Evolutionary conservation across 2,888 invertebrate genomes (phyloP).

Genomic region (Aspidiotus rigidus): DNA sequence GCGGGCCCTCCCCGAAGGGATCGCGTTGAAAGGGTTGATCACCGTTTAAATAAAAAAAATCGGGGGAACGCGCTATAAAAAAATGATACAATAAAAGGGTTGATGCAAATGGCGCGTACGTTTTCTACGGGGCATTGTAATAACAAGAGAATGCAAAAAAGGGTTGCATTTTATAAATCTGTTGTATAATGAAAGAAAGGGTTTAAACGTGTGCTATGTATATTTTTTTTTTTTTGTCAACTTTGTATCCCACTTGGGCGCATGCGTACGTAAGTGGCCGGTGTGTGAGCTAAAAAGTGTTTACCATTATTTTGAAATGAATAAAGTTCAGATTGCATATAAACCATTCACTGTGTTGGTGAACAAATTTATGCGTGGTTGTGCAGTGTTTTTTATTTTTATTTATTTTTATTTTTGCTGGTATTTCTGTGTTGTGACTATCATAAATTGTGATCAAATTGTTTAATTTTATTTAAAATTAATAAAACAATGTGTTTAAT

Average conservation of each 20-base stretch:
- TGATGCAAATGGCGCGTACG: conserved; percentile 25
- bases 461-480: neutral
- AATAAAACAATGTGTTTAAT: neutral
- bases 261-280: conserved; percentile 22
- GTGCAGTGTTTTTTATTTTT: too few relatives aligned
- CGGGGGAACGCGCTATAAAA: conserved; percentile 23
- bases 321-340: neutral
- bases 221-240: conserved; percentile 12
- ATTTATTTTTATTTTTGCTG: neutral
- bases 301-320: neutral
- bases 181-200: conserved; percentile 12
- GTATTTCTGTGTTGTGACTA: neutral
- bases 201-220: conserved; percentile 21
- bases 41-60: neutral
- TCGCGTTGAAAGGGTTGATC: neutral
- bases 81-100: conserved; percentile 22
- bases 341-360: neutral
- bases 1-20: neutral
- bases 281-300: neutral
- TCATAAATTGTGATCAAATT: neutral
- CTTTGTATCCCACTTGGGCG: conserved; percentile 15
- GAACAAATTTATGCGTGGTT: neutral
- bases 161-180: conserved; percentile 24
- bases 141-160: conserved; percentile 16
- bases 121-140: conserved; percentile 18